Conservation (phyloP, 37 sponge, comb jelly and placozoan genomes). For the Chondrilla cf. caribensis region DNA sequence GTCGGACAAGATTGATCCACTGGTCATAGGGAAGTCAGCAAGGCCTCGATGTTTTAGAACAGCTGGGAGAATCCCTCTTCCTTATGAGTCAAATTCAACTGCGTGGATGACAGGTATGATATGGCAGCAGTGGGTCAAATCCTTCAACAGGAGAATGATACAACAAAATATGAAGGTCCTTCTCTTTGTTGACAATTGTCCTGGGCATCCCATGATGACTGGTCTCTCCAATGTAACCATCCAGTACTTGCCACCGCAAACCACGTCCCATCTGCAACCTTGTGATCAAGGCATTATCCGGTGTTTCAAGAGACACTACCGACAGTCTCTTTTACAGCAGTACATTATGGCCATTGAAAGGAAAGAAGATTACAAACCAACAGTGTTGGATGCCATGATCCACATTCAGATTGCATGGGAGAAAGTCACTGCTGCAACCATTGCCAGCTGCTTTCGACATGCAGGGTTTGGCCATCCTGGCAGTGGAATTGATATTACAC, state of each 20-base stretch:
- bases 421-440: neutral
- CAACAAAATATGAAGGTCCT: neutral
- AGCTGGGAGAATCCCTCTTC: constrained; percentile 1
- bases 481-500: neutral
- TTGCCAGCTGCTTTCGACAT: constrained; percentile 4
- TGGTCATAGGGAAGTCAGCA: constrained; percentile 15
- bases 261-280: constrained; percentile 9
- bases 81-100: neutral
- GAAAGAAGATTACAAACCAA: constrained; percentile 14
- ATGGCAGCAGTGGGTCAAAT: neutral
- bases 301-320: constrained; percentile 3
- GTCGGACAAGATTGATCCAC: neutral
- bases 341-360: constrained; percentile 10
- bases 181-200: constrained; percentile 10
- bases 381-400: constrained; percentile 18
- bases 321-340: neutral
- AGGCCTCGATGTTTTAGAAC: constrained; percentile 4
- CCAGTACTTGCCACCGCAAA: constrained; percentile 12
- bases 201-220: neutral
- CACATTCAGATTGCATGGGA: constrained; percentile 16
- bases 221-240: neutral
- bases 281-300: constrained; percentile 18
- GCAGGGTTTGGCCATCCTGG: neutral
- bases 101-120: neutral
- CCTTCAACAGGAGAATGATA: neutral